Conservation (phyloP, 2,113 vertebrate species). For the Uria lomvia region DNA sequence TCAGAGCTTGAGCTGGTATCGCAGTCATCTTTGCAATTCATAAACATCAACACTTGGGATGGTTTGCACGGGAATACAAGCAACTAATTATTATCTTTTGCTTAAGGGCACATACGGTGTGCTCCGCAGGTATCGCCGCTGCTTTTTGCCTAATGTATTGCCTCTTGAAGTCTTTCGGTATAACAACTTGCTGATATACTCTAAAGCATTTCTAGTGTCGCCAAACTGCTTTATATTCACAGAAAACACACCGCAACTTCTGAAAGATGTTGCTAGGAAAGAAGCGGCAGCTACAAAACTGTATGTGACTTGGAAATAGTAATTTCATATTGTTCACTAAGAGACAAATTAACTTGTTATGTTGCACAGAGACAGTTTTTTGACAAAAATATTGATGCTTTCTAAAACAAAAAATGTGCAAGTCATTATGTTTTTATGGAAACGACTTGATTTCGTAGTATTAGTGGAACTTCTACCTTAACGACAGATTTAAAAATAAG, state of each 20-base stretch:
- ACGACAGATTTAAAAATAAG: background rate
- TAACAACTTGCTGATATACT: constrained; percentile 30
- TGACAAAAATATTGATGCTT: background rate
- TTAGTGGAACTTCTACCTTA: background rate
- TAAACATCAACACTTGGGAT: constrained; percentile 50
- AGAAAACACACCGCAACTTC: constrained; percentile 6
- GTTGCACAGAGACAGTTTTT: background rate
- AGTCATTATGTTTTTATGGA: background rate
- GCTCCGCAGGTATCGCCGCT: constrained; percentile 73
- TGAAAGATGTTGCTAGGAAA: constrained; percentile 22
- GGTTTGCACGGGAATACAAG: constrained; percentile 66
- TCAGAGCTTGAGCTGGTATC: constrained; percentile 23
- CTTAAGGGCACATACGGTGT: constrained; percentile 74
- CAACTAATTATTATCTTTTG: constrained; percentile 77
- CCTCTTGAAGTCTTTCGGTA: constrained; percentile 55
- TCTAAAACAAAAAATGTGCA: background rate
- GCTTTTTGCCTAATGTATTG: constrained; percentile 55
- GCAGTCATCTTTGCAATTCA: constrained; percentile 67
- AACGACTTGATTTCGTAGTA: background rate
- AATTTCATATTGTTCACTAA: background rate
- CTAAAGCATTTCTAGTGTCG: constrained; percentile 36
- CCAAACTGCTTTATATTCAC: constrained; percentile 41
- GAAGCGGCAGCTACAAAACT: background rate
- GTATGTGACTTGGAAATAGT: background rate
- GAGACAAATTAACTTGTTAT: background rate